These are phyloP conservation scores for Styela plicata DNA, from an alignment of 23 tunicate genomes.

Conservation along the genomic window DNA sequence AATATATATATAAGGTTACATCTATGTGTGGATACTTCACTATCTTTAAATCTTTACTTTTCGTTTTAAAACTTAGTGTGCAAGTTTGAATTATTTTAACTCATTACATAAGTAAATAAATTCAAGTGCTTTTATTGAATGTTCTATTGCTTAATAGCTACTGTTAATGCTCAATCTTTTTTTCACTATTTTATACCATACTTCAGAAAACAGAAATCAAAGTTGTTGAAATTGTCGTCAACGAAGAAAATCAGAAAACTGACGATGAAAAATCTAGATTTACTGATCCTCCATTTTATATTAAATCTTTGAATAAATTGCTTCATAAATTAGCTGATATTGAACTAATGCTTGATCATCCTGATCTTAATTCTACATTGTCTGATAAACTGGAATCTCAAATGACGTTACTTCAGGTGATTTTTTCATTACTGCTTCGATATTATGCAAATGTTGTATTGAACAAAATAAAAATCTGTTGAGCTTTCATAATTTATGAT, in stretches of 20 bases:
- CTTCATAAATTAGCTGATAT: slow-evolving; percentile 30
- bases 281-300: slow-evolving; percentile 25
- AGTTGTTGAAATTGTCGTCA: slow-evolving; percentile 5
- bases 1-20: too few relatives aligned
- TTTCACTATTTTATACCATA: too few relatives aligned
- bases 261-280: slow-evolving; percentile 8
- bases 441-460: not conserved
- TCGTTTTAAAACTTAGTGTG: too few relatives aligned
- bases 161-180: too few relatives aligned
- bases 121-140: too few relatives aligned
- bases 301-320: slow-evolving; percentile 12
- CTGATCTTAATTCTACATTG: slow-evolving; percentile 26
- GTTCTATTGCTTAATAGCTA: too few relatives aligned
- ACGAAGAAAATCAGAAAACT: not conserved
- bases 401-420: slow-evolving; percentile 26
- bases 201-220: not conserved
- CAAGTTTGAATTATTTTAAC: too few relatives aligned
- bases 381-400: slow-evolving; percentile 30
- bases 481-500: too few relatives aligned
- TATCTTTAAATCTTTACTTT: too few relatives aligned
- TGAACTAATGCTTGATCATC: slow-evolving; percentile 32
- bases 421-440: too few relatives aligned
- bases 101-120: too few relatives aligned
- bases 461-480: not conserved
- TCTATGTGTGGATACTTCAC: too few relatives aligned